These are phyloP conservation scores for Bactericera cockerelli DNA, from an alignment of 1,140 invertebrate genomes.

Conservation along the genomic window DNA sequence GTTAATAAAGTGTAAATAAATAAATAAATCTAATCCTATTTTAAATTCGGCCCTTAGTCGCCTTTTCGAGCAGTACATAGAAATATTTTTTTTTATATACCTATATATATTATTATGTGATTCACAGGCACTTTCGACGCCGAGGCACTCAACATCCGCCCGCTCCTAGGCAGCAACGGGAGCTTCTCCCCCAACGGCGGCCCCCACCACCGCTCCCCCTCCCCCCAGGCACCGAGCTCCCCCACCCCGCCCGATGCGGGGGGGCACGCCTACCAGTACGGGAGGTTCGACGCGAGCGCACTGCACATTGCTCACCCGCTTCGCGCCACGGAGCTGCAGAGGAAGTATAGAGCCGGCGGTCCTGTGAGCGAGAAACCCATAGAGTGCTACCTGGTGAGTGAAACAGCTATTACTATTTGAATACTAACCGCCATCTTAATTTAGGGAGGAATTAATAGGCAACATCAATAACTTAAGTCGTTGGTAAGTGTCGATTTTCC, in stretches of 20 bases:
- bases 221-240: constrained; percentile 20
- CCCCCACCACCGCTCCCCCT: constrained; percentile 11
- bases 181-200: constrained; percentile 25
- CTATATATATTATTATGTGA: too few species aligned
- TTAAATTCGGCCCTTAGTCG: too few species aligned
- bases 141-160: constrained; percentile 41
- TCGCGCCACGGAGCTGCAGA: constrained; percentile 78
- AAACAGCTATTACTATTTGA: too few species aligned
- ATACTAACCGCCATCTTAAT: too few species aligned
- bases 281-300: constrained; percentile 76
- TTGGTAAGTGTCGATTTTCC: too few species aligned
- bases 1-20: too few species aligned
- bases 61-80: too few species aligned
- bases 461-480: too few species aligned
- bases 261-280: constrained; percentile 40
- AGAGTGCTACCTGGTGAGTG: constrained; percentile 73
- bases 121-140: constrained; percentile 46
- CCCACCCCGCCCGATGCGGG: constrained; percentile 26
- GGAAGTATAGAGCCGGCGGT: constrained; percentile 46
- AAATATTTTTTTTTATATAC: too few species aligned
- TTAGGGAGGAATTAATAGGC: too few species aligned
- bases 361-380: constrained; percentile 66
- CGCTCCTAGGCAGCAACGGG: constrained; percentile 29
- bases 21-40: too few species aligned
- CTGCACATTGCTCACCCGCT: constrained; percentile 82